Percentiles rank a stretch among this genome's conserved stretches.
These are phyloP conservation scores for Smutsia temminckii DNA, from an alignment of 2,797 vertebrate genomes.

Conservation along the genomic window DNA sequence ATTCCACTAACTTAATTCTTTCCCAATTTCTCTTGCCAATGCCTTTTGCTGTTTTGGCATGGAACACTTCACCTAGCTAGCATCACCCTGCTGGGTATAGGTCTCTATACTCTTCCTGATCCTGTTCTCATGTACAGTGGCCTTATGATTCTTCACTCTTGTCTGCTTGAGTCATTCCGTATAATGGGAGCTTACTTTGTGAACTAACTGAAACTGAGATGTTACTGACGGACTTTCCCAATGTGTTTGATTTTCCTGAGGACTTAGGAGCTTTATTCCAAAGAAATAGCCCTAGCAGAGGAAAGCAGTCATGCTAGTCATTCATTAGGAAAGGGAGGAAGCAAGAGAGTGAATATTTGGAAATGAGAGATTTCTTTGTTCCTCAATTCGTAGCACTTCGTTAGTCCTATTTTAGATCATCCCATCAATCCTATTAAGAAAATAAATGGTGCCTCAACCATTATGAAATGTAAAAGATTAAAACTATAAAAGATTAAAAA, in stretches of 20 bases:
- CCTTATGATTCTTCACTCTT: not conserved
- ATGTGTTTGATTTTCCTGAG: conserved; percentile 28
- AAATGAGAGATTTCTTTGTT: not conserved
- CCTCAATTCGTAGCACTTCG: not conserved
- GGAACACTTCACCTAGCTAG: not conserved
- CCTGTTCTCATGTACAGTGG: not conserved
- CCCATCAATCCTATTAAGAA: not conserved
- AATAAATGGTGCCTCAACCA: not conserved
- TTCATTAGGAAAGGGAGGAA: not conserved
- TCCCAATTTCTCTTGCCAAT: not conserved
- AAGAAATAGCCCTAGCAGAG: not conserved
- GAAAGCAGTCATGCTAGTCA: not conserved
- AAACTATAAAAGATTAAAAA: not conserved
- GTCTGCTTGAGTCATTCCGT: not conserved
- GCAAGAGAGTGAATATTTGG: not conserved
- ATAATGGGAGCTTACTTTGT: not conserved
- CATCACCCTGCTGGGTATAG: not conserved
- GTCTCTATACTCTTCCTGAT: not conserved
- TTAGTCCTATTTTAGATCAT: not conserved
- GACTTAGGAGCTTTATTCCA: not conserved
- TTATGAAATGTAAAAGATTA: not conserved
- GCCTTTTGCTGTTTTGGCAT: not conserved
- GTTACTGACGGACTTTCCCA: not conserved
- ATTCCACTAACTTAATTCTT: not conserved
- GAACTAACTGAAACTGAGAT: not conserved